Evolutionary conservation across 2,888 invertebrate species (phyloP).

Genomic region (Dolichopus griseipennis): DNA sequence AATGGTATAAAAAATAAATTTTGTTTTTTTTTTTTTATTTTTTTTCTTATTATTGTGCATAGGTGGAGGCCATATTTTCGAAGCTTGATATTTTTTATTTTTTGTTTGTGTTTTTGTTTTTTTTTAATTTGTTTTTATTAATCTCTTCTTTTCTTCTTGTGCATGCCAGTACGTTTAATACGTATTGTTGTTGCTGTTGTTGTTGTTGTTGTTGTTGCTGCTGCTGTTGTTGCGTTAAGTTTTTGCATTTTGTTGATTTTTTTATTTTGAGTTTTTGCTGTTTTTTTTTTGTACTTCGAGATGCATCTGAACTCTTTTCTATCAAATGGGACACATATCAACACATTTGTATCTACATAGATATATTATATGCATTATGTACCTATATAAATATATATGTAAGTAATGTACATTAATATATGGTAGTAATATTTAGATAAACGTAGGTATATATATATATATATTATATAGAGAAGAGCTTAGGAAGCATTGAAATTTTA

Average conservation of each 20-base stretch:
- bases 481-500: neutral
- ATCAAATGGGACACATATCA: neutral
- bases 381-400: neutral
- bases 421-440: no score
- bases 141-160: neutral
- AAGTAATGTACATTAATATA: neutral
- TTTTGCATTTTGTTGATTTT: no score
- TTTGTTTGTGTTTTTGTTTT: neutral
- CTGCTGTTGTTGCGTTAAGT: no score
- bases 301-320: constrained; percentile 1
- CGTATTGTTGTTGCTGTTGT: no score
- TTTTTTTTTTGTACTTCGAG: no score
- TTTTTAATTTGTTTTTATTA: neutral
- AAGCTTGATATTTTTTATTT: neutral
- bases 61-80: neutral
- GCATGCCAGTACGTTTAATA: neutral
- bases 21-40: no score
- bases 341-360: neutral
- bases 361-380: neutral
- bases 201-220: no score
- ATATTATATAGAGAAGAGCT: neutral
- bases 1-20: neutral
- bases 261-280: no score
- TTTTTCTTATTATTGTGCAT: neutral
- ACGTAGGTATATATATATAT: no score